Evolutionary conservation across 1,140 invertebrate genomes (phyloP).

Genomic region (Augochlora pura): DNA sequence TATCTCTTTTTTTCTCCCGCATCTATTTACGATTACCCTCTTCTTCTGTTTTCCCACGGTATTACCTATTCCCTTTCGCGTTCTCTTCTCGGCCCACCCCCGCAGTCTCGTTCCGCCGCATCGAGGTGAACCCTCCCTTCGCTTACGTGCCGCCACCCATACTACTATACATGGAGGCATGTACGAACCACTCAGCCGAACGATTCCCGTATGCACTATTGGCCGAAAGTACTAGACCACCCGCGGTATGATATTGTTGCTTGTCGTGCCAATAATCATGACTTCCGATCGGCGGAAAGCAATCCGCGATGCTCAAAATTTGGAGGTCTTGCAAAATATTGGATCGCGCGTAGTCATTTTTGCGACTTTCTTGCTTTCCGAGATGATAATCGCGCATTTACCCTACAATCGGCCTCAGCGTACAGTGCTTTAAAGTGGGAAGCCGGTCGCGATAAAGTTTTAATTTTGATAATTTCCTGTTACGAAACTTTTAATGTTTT

Average conservation of each 20-base stretch:
- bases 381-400: too few species aligned
- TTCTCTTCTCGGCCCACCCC: background rate
- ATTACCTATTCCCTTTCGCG: constrained; percentile 47
- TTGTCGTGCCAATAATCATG: background rate
- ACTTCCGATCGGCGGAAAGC: background rate
- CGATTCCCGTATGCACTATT: background rate
- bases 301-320: too few species aligned
- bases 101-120: background rate
- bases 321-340: too few species aligned
- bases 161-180: background rate
- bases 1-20: background rate
- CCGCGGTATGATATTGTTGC: background rate
- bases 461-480: too few species aligned
- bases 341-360: too few species aligned
- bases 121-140: constrained; percentile 30
- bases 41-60: background rate
- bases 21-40: constrained; percentile 7
- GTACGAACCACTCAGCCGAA: background rate
- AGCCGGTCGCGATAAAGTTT: too few species aligned
- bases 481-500: too few species aligned
- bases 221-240: background rate
- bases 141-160: constrained; percentile 19
- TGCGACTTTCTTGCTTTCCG: too few species aligned
- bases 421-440: too few species aligned
- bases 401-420: too few species aligned